These are phyloP conservation scores for Pollimyrus isidori DNA, from an alignment of 2,113 vertebrate genomes.

Conservation along the genomic window DNA sequence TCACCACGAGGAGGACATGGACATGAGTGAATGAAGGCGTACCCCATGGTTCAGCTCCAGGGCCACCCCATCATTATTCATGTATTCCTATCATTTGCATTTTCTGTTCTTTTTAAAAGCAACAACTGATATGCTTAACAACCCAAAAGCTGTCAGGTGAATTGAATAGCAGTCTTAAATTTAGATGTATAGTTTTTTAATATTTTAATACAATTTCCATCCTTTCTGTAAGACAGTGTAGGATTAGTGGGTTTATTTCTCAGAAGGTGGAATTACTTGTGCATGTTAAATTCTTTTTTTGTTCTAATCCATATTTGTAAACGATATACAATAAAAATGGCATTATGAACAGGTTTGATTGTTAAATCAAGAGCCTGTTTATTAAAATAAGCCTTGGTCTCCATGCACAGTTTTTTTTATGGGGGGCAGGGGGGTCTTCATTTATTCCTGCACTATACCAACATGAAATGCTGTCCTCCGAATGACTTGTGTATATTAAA, in stretches of 20 bases:
- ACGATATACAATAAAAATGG: constrained; percentile 41
- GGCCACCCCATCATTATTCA: constrained; percentile 25
- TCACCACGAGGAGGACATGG: constrained; percentile 96
- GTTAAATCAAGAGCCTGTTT: constrained; percentile 45
- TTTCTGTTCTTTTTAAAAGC: constrained; percentile 60
- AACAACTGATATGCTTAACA: constrained; percentile 37
- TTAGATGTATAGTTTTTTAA: constrained; percentile 56
- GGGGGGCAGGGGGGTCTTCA: background rate
- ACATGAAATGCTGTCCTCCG: constrained; percentile 40
- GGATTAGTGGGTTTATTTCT: constrained; percentile 20
- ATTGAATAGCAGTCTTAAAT: constrained; percentile 62
- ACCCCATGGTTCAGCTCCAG: background rate
- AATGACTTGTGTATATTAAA: constrained; percentile 46
- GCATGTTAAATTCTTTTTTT: constrained; percentile 41
- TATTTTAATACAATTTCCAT: constrained; percentile 28
- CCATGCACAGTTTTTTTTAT: constrained; percentile 34
- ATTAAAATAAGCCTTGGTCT: constrained; percentile 37
- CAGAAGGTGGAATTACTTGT: constrained; percentile 55
- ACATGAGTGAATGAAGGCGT: constrained; percentile 85
- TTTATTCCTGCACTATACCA: constrained; percentile 17
- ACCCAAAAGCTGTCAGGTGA: constrained; percentile 25
- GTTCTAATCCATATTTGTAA: constrained; percentile 34
- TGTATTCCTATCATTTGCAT: constrained; percentile 54
- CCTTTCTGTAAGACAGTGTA: constrained; percentile 10
- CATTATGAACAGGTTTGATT: constrained; percentile 43